These are phyloP conservation scores for Therioaphis trifolii DNA, from an alignment of 2,888 invertebrate species.

Conservation along the genomic window DNA sequence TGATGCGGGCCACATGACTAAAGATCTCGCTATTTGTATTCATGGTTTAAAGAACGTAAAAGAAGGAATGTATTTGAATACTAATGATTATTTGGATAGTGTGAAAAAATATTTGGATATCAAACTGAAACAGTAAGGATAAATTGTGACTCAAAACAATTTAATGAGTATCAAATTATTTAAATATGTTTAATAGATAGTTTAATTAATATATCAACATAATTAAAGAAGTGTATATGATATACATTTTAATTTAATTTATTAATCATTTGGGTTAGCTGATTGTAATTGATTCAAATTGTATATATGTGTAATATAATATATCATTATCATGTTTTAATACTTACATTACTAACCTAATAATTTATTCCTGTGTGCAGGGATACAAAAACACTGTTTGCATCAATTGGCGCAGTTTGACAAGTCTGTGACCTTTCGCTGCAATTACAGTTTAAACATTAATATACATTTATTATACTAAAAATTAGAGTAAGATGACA, in stretches of 20 bases:
- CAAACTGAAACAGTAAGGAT: constrained; percentile 67
- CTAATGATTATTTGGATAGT: constrained; percentile 87
- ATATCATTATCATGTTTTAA: not conserved
- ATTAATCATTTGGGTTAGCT: no score
- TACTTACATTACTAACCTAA: constrained; percentile 18
- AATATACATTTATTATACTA: constrained; percentile 33
- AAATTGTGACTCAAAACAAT: not conserved
- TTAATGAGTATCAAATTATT: not conserved
- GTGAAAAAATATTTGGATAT: constrained; percentile 79
- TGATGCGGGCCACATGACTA: constrained; percentile 86
- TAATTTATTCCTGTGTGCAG: constrained; percentile 46
- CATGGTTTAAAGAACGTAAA: constrained; percentile 85
- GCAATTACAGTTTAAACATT: constrained; percentile 1
- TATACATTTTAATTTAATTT: no score
- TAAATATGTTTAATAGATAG: no score
- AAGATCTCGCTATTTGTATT: constrained; percentile 88
- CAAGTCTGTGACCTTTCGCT: constrained; percentile 31
- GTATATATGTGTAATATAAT: not conserved
- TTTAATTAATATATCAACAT: no score
- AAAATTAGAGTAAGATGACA: not conserved
- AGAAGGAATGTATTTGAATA: constrained; percentile 81
- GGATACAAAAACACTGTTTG: constrained; percentile 58
- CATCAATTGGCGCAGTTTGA: constrained; percentile 57
- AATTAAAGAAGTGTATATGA: no score
- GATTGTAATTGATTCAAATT: no score